phyloP scores from a whole-genome alignment of 2,888 invertebrate genomes.

The Melipona beecheii region DNA sequence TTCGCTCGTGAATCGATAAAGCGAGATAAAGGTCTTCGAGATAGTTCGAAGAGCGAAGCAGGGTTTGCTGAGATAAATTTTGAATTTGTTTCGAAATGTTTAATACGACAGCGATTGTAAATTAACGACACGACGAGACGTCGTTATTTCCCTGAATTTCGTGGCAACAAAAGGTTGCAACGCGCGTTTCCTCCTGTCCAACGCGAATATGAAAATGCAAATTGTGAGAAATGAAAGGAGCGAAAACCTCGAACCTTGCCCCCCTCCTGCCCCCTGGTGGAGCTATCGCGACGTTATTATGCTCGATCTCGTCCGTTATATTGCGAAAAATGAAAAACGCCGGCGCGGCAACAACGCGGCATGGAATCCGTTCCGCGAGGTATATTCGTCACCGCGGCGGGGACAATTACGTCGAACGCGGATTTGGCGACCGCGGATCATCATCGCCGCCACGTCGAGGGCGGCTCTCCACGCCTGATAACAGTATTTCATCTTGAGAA shows the following conservation, averaged over 20 bases:
- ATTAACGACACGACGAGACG: background rate
- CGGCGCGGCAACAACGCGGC: background rate
- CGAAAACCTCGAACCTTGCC: conserved; percentile 41
- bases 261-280: background rate
- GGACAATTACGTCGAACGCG: conserved; percentile 38
- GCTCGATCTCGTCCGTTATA: conserved; percentile 51
- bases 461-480: conserved; percentile 14
- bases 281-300: conserved; percentile 56
- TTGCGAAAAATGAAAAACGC: conserved; percentile 62
- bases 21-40: background rate
- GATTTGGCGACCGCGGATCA: conserved; percentile 30
- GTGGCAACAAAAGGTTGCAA: background rate
- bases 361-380: background rate
- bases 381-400: conserved; percentile 46
- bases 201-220: conserved; percentile 61
- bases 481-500: conserved; percentile 45
- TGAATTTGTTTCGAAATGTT: too few relatives aligned
- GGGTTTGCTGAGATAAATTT: too few relatives aligned
- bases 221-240: conserved; percentile 54
- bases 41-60: too few relatives aligned
- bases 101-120: background rate
- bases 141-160: background rate
- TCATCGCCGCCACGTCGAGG: background rate
- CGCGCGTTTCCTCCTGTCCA: conserved; percentile 18
- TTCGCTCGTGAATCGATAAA: background rate